A percentile compares a stretch with the other conserved stretches of the same genome.
phyloP scores from a whole-genome alignment of 1,140 invertebrate species.

The Scaptodrosophila lebanonensis region DNA sequence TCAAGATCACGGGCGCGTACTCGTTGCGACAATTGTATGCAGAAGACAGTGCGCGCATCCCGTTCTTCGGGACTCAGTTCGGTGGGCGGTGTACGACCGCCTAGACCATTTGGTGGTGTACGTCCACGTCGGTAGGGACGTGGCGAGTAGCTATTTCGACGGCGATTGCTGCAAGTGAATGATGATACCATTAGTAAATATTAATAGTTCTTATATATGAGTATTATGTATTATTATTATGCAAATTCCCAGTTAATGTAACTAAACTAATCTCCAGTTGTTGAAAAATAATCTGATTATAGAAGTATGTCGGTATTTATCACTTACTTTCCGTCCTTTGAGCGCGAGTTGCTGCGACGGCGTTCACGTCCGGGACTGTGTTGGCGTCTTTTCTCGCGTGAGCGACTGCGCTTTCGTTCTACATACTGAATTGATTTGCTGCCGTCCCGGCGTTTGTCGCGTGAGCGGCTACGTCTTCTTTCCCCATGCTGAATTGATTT shows the following conservation, averaged over 20 bases:
- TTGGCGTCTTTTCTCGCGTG: conserved; percentile 39
- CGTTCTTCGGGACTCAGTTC: conserved; percentile 98
- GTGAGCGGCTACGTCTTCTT: conserved; percentile 28
- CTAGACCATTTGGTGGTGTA: conserved; percentile 61
- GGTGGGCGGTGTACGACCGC: conserved; percentile 78
- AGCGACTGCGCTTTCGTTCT: conserved; percentile 47
- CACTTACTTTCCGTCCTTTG: conserved; percentile 63
- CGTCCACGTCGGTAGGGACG: conserved; percentile 44
- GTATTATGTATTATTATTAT: not conserved
- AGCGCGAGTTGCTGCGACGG: conserved; percentile 55
- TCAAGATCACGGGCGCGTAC: conserved; percentile 97
- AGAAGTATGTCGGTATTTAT: too few relatives aligned
- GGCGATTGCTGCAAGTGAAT: conserved; percentile 41
- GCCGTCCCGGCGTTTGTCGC: conserved; percentile 29
- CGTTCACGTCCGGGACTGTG: conserved; percentile 60
- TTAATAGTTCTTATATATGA: not conserved
- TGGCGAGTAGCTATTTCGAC: conserved; percentile 63
- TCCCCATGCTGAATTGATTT: conserved; percentile 37
- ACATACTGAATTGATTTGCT: conserved; percentile 45
- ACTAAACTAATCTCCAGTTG: too few relatives aligned
- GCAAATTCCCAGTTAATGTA: not conserved
- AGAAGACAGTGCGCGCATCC: conserved; percentile 98
- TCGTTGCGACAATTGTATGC: conserved; percentile 96
- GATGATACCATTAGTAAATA: conserved; percentile 21
- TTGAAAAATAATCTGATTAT: too few relatives aligned